Evolutionary conservation across 2,888 invertebrate genomes (phyloP).

Genomic region (Nyleta sp.): DNA sequence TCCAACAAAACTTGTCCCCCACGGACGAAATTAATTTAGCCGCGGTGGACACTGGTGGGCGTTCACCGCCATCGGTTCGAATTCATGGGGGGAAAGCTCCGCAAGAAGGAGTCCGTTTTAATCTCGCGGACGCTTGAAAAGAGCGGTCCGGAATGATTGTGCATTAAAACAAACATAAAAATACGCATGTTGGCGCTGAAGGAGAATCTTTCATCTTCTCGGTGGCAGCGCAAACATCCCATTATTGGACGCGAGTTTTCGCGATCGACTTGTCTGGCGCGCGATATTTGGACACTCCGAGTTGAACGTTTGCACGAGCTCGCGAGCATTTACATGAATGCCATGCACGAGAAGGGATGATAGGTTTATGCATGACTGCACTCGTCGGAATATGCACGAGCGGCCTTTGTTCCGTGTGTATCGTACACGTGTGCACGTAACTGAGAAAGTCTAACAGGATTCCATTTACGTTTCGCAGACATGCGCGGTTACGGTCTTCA

Average conservation of each 20-base stretch:
- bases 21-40: conserved; percentile 54
- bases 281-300: conserved; percentile 54
- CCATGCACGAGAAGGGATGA: conserved; percentile 62
- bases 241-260: conserved; percentile 8
- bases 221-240: background rate
- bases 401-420: conserved; percentile 56
- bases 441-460: conserved; percentile 63
- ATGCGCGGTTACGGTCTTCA: conserved; percentile 57
- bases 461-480: conserved; percentile 58
- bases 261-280: conserved; percentile 34
- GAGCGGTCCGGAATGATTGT: background rate
- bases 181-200: too few species aligned
- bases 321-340: conserved; percentile 61
- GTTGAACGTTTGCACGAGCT: conserved; percentile 47
- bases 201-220: background rate
- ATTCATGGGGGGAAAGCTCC: conserved; percentile 33
- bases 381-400: conserved; percentile 62
- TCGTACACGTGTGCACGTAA: conserved; percentile 57
- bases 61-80: conserved; percentile 26
- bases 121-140: conserved; percentile 3
- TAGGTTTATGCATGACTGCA: conserved; percentile 64
- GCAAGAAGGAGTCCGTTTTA: conserved; percentile 44
- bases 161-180: background rate
- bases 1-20: conserved; percentile 47
- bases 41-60: conserved; percentile 52